Evolutionary conservation across 2,113 vertebrate species (phyloP).

Genomic region (Plecturocebus donacophilus): DNA sequence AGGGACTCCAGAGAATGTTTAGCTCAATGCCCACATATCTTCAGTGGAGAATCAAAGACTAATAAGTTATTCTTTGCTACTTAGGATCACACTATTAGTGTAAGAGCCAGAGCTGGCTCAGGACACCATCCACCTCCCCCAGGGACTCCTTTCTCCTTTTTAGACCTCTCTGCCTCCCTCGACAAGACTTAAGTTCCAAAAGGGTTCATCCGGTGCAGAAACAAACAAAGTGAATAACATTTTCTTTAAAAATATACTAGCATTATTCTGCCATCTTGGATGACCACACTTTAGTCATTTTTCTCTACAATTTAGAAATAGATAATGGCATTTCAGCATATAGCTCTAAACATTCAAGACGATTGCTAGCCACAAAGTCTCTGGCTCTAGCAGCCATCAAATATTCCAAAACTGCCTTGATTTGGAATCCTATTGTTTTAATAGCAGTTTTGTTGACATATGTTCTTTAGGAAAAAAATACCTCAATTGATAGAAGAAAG

Average conservation of each 20-base stretch:
- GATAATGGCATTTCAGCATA: neutral
- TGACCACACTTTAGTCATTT: neutral
- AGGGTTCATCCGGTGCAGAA: neutral
- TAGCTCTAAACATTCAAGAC: neutral
- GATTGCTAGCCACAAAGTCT: neutral
- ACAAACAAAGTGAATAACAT: neutral
- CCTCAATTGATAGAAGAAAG: neutral
- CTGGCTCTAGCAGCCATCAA: neutral
- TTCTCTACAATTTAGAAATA: neutral
- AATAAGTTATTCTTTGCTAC: neutral
- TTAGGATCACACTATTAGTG: neutral
- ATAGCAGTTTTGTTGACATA: neutral
- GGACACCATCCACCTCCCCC: accelerated
- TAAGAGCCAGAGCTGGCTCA: neutral
- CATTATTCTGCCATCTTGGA: neutral
- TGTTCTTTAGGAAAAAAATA: neutral
- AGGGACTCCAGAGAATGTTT: neutral
- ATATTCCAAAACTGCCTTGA: neutral
- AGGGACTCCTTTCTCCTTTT: neutral
- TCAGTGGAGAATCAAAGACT: neutral
- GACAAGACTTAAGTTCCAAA: neutral
- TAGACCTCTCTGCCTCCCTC: neutral
- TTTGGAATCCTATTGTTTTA: neutral
- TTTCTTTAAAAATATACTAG: neutral
- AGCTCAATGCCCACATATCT: neutral